Evolutionary conservation across 2,888 invertebrate species (phyloP).

Genomic region (Drosophila nr. perissopoda): DNA sequence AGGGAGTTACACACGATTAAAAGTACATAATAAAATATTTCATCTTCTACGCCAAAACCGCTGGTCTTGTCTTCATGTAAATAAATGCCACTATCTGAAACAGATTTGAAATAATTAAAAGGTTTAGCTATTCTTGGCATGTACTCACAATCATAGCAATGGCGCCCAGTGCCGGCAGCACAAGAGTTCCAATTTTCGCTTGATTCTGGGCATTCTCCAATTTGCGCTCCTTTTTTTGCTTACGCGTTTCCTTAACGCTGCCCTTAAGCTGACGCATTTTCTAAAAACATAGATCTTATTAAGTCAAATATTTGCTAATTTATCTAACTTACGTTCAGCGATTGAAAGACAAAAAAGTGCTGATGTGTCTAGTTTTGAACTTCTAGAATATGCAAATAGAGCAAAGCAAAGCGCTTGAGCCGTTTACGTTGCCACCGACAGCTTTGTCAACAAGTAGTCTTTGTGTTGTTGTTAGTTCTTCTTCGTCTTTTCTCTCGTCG

Average conservation of each 20-base stretch:
- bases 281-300: conserved; percentile 1
- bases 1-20: conserved; percentile 10
- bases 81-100: conserved; percentile 86
- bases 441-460: conserved; percentile 60
- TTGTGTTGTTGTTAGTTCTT: conserved; percentile 32
- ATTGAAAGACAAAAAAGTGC: conserved; percentile 14
- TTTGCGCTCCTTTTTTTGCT: conserved; percentile 93
- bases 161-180: conserved; percentile 88
- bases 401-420: background rate
- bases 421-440: conserved; percentile 15
- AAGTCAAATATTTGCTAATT: background rate
- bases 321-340: conserved; percentile 16
- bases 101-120: background rate
- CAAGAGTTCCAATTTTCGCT: conserved; percentile 91
- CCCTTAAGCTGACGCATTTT: conserved; percentile 93
- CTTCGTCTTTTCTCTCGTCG: conserved; percentile 28
- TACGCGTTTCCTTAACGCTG: conserved; percentile 92
- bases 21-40: conserved; percentile 19
- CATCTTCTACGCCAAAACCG: conserved; percentile 56
- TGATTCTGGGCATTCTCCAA: conserved; percentile 93
- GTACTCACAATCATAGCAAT: conserved; percentile 88
- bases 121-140: background rate
- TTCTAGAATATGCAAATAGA: conserved; percentile 29
- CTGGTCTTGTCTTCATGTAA: conserved; percentile 92
- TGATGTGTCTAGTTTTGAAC: conserved; percentile 53